Conservation (phyloP, 2,797 vertebrate genomes). For the Tinamus major region DNA sequence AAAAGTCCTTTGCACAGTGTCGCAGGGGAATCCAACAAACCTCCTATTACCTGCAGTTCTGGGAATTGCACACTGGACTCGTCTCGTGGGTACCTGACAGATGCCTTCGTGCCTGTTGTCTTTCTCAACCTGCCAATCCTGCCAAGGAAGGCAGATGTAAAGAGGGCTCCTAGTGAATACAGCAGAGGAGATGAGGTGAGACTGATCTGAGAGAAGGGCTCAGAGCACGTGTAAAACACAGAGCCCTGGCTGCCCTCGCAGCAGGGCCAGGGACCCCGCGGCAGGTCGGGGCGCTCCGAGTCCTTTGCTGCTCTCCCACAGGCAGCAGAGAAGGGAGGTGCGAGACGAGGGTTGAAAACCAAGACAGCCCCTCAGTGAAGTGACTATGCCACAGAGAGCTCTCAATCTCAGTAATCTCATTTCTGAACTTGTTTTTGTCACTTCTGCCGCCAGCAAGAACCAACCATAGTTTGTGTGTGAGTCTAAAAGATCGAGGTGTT, state of each 20-base stretch:
- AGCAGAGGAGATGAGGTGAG: not conserved
- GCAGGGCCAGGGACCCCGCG: not conserved
- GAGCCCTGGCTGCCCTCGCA: not conserved
- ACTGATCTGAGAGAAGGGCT: not conserved
- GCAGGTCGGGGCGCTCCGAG: not conserved
- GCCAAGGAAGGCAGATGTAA: not conserved
- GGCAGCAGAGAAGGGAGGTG: not conserved
- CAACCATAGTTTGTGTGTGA: not conserved
- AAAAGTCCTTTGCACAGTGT: not conserved
- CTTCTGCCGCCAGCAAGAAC: not conserved
- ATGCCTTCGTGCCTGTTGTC: not conserved
- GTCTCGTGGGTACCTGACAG: not conserved
- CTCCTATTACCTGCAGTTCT: not conserved
- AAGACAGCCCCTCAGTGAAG: not conserved
- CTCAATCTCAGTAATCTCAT: not conserved
- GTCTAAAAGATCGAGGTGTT: not conserved
- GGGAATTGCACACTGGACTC: not conserved
- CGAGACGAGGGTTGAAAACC: not conserved
- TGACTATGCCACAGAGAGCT: not conserved
- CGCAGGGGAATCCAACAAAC: not conserved
- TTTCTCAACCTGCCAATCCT: not conserved
- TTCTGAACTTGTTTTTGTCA: not conserved
- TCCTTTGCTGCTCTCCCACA: not conserved
- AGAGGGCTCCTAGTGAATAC: not conserved
- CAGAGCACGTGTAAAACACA: fast-evolving